Percentiles rank a stretch among this genome's conserved stretches.
phyloP scores from a whole-genome alignment of 2,888 invertebrate genomes.

The Drosophila melanocephala region DNA sequence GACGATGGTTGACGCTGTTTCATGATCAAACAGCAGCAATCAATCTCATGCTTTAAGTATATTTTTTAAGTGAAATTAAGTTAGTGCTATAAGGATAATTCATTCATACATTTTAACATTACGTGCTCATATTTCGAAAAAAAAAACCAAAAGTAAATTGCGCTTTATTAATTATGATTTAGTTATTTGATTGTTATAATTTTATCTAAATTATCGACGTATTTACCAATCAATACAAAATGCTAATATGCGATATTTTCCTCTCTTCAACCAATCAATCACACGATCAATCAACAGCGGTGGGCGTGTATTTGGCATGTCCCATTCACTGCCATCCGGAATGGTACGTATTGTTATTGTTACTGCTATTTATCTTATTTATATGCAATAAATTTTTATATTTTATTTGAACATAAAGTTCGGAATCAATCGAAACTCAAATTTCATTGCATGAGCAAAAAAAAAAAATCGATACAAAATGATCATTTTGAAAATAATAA shows the following conservation, averaged over 20 bases:
- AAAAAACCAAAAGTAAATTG: slow-evolving; percentile 47
- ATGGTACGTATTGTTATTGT: slow-evolving; percentile 84
- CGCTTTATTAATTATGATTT: slow-evolving; percentile 56
- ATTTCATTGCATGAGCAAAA: slow-evolving; percentile 68
- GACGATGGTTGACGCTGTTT: not conserved
- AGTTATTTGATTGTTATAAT: slow-evolving; percentile 21
- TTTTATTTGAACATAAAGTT: slow-evolving; percentile 48
- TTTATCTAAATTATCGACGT: not conserved
- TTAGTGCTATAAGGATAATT: slow-evolving; percentile 44
- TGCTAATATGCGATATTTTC: slow-evolving; percentile 56
- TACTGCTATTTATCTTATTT: not conserved
- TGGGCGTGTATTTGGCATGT: slow-evolving; percentile 86
- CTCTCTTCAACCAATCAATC: slow-evolving; percentile 36
- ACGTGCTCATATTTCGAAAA: slow-evolving; percentile 46
- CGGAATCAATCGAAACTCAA: slow-evolving; percentile 58
- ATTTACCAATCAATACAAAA: slow-evolving; percentile 28
- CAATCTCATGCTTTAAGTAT: slow-evolving; percentile 7
- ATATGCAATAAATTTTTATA: slow-evolving; percentile 51
- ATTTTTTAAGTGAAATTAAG: slow-evolving; percentile 48
- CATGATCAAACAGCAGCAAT: not conserved
- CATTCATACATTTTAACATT: slow-evolving; percentile 60
- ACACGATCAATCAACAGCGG: slow-evolving; percentile 71
- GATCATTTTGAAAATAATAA: slow-evolving; percentile 7
- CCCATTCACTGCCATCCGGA: slow-evolving; percentile 86
- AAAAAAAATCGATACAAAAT: slow-evolving; percentile 12